Percentiles rank a stretch among this genome's conserved stretches.
Conservation (phyloP, 2,113 vertebrate species). For the Chaetura pelagica region DNA sequence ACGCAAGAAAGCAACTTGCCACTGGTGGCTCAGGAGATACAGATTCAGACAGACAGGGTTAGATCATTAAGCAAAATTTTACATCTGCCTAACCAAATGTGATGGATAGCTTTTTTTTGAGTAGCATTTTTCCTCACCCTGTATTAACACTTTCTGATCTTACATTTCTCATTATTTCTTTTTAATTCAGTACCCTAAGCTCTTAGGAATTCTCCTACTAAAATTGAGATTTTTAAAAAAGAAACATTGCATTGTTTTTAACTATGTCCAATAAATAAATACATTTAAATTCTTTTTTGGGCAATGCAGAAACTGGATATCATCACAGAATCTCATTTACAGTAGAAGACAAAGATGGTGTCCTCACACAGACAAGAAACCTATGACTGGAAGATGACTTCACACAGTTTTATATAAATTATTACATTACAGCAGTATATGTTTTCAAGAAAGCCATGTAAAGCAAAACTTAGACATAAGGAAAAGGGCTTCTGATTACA, state of each 20-base stretch:
- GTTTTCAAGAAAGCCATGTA: neutral
- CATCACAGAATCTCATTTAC: neutral
- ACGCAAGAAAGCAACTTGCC: neutral
- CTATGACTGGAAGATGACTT: neutral
- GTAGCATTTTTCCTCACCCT: neutral
- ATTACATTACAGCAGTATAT: neutral
- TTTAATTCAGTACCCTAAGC: neutral
- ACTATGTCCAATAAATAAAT: neutral
- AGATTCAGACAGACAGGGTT: neutral
- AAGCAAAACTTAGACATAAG: neutral
- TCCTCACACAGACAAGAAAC: neutral
- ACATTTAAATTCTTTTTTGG: neutral
- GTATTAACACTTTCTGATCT: neutral
- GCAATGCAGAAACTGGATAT: neutral
- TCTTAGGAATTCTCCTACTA: neutral
- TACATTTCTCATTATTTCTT: neutral
- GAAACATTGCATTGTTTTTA: neutral
- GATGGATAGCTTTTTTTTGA: neutral
- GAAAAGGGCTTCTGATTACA: neutral
- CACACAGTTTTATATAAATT: neutral
- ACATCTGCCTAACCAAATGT: neutral
- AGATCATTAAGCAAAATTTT: neutral
- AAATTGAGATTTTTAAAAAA: neutral
- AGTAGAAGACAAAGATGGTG: neutral
- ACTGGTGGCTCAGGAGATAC: neutral